Base-by-base conservation (phyloP, 1,140 invertebrate species). In the Zaprionus vittiger region DNA sequence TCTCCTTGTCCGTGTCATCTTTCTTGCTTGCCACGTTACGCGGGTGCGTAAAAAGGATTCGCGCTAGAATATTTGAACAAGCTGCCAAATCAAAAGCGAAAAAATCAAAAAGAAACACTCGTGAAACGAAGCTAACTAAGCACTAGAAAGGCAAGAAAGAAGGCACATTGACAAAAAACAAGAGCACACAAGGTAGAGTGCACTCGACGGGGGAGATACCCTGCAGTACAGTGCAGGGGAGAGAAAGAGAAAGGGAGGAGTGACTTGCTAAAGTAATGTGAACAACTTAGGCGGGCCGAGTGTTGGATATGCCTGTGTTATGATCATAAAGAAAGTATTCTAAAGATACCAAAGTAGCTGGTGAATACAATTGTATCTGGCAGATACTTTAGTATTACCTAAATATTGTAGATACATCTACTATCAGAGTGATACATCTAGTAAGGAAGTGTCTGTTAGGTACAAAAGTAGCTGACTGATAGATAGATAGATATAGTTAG, bases 61-160 rank as follows among this genome's bases (percentile, higher is more conserved):
- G 12, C n/a, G 34, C 31, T 41, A 44, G 47, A 67, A 72, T 68
- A 73, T 59, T 71, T 61, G n/a, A 72, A 52, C 68, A 55, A 55
- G 54, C 41, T 61, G 28, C 69, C 24, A 24, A 44, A 28, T 68
- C 28, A 60, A 72, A 34, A 72, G 34, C n/a, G 14, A 34, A 52
- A 57, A 54, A 52, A 34, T 52, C 22, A 55, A 17, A 60, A 67
- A 52, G 24, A 59, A 52, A 22, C 37, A 54, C 22, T 26, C 49
- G 1, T n/a, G 52, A 63, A 44, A 49, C 49, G 57, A 61, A 66
- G 64, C 70, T 73, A 77, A 77, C 71, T 73, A 77, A 60, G 60
- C 69, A 47, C 44, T 60, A 77, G 64, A 64, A 65, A 34, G 68
- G 17, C 59, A 24, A 52, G 34, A 62, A 41, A 26, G 24, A 37